Evolutionary conservation across 2,888 invertebrate species (phyloP).

Genomic region (Nymphalis urticae): DNA sequence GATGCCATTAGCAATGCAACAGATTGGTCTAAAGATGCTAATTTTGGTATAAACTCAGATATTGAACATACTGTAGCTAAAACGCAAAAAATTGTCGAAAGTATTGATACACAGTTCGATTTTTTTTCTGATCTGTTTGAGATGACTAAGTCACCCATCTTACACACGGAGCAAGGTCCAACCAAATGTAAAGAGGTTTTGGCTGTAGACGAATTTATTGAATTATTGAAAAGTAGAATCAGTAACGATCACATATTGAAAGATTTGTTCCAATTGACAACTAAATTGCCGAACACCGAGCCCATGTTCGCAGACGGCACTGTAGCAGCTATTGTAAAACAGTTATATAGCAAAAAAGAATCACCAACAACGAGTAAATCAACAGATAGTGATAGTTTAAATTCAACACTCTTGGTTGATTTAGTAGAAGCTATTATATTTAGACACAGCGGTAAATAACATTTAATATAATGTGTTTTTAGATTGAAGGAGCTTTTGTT

Average conservation of each 20-base stretch:
- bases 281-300: conserved; percentile 48
- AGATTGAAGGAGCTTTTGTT: background rate
- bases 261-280: conserved; percentile 54
- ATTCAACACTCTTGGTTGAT: conserved; percentile 71
- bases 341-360: conserved; percentile 64
- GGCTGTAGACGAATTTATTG: conserved; percentile 64
- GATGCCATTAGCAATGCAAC: background rate
- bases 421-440: conserved; percentile 75
- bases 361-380: conserved; percentile 51
- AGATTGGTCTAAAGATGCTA: background rate
- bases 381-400: conserved; percentile 56
- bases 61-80: background rate
- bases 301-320: conserved; percentile 56
- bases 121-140: conserved; percentile 61
- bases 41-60: background rate
- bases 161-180: conserved; percentile 42
- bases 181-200: conserved; percentile 58
- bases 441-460: conserved; percentile 60
- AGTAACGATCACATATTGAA: conserved; percentile 63
- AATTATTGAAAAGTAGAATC: conserved; percentile 65
- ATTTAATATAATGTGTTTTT: background rate
- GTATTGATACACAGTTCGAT: conserved; percentile 53
- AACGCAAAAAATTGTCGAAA: conserved; percentile 39
- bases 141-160: conserved; percentile 47
- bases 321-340: conserved; percentile 63